Percentiles rank a stretch among this genome's conserved stretches.
Conservation (phyloP, 2,888 invertebrate species). For the Branchinecta sandiegonensis region DNA sequence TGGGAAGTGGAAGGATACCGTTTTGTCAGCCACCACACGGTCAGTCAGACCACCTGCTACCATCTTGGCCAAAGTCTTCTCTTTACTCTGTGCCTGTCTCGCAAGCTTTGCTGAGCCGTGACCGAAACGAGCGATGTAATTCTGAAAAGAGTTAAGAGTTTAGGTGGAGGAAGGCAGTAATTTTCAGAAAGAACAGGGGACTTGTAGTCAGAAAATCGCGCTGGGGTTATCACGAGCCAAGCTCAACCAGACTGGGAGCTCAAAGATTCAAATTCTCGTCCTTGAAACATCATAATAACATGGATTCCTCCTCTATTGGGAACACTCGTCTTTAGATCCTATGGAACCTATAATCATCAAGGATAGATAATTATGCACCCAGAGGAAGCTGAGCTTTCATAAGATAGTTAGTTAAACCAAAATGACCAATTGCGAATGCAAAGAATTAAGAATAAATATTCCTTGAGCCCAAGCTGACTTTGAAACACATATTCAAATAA, state of each 20-base stretch:
- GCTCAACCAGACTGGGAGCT: slow-evolving; percentile 3
- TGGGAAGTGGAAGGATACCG: slow-evolving; percentile 87
- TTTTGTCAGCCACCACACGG: slow-evolving; percentile 55
- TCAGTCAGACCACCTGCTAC: slow-evolving; percentile 60
- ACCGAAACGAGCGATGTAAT: slow-evolving; percentile 97
- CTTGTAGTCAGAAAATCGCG: not conserved
- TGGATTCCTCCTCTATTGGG: too few relatives aligned
- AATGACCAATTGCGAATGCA: too few relatives aligned
- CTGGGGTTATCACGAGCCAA: not conserved
- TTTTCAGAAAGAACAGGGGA: too few relatives aligned
- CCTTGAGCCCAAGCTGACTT: too few relatives aligned
- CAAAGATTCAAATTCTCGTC: not conserved
- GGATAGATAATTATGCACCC: too few relatives aligned
- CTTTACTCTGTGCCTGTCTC: slow-evolving; percentile 96
- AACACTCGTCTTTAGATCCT: too few relatives aligned
- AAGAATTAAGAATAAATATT: too few relatives aligned
- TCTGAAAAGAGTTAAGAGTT: slow-evolving; percentile 40
- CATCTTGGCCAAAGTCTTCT: slow-evolving; percentile 98
- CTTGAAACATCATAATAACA: not conserved
- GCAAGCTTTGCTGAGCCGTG: slow-evolving; percentile 98
- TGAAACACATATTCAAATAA: too few relatives aligned
- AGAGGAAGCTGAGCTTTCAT: too few relatives aligned
- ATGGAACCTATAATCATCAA: too few relatives aligned
- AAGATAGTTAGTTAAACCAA: too few relatives aligned
- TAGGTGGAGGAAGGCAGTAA: too few relatives aligned